These are phyloP conservation scores for Macaria liturata DNA, from an alignment of 2,888 invertebrate genomes.

Conservation along the genomic window DNA sequence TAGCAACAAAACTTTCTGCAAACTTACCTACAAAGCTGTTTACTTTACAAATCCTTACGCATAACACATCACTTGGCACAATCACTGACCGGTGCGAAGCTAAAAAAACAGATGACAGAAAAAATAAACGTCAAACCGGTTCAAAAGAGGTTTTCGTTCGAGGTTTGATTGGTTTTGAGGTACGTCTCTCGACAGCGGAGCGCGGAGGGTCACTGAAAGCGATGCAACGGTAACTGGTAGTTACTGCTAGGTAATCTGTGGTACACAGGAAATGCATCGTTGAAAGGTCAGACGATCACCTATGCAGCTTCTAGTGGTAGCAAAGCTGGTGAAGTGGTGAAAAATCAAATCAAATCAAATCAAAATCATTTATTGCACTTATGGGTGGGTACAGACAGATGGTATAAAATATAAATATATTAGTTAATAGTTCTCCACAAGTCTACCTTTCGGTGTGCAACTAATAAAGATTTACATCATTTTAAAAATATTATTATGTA, in stretches of 20 bases:
- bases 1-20: conserved; percentile 19
- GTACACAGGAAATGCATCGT: conserved; percentile 29
- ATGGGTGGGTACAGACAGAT: too few relatives aligned
- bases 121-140: conserved; percentile 30
- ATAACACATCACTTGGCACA: neutral
- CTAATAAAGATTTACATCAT: too few relatives aligned
- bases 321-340: too few relatives aligned
- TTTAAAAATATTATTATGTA: too few relatives aligned
- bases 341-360: too few relatives aligned
- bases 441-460: too few relatives aligned
- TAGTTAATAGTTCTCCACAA: too few relatives aligned
- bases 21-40: conserved; percentile 37
- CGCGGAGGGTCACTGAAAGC: conserved; percentile 58
- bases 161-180: conserved; percentile 34
- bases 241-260: conserved; percentile 5
- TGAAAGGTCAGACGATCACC: conserved; percentile 26
- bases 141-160: conserved; percentile 30
- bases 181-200: conserved; percentile 61
- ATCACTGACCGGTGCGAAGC: conserved; percentile 14
- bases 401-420: too few relatives aligned
- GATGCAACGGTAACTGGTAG: conserved; percentile 29
- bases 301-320: conserved; percentile 5
- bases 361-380: too few relatives aligned
- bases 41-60: conserved; percentile 35
- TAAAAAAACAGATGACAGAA: conserved; percentile 3